phyloP scores from a whole-genome alignment of 2,113 vertebrate genomes.

The Petroica traversi region DNA sequence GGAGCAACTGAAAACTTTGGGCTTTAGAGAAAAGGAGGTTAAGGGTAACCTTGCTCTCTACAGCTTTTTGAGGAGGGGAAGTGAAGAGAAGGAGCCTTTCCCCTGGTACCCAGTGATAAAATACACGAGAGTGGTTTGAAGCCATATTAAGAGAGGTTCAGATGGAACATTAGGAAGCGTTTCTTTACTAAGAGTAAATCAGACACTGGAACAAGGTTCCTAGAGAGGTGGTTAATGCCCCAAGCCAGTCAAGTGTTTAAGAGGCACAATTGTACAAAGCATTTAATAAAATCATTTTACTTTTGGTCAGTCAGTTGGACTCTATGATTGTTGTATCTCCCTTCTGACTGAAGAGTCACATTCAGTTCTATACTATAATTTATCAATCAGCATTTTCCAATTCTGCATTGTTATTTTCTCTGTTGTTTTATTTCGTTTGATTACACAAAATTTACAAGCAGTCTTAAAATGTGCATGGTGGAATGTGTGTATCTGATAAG shows the following conservation, averaged over 20 bases:
- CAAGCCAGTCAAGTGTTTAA: background rate
- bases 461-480: background rate
- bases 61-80: background rate
- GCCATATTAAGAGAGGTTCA: background rate
- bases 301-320: background rate
- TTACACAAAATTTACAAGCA: background rate
- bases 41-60: accelerated
- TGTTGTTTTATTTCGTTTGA: background rate
- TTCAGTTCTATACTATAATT: background rate
- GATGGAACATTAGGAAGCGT: background rate
- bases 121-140: accelerated
- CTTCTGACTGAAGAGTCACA: background rate
- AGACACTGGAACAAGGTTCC: background rate
- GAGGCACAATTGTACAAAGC: background rate
- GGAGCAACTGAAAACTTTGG: accelerated
- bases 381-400: background rate
- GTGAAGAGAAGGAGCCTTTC: background rate
- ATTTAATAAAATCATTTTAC: background rate
- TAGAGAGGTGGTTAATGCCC: background rate
- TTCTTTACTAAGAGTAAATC: background rate
- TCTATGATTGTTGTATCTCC: background rate
- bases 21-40: background rate
- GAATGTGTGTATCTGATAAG: background rate
- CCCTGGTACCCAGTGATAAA: background rate
- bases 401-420: background rate